Base-by-base conservation (phyloP, 2,113 vertebrate genomes). In the Axis porcinus region DNA sequence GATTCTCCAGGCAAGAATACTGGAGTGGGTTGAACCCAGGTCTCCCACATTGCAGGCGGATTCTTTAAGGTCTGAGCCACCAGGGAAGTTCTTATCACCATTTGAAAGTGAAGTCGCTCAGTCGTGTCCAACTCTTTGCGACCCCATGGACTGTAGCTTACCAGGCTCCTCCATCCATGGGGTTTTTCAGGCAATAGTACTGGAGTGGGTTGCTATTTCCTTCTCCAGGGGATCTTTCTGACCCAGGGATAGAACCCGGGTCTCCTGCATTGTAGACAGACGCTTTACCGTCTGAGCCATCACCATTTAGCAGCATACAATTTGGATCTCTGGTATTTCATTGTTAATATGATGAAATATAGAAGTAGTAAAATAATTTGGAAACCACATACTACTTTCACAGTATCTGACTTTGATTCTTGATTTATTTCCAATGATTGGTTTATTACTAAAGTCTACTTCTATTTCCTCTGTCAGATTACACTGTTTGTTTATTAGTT, bases 391-490 rank as follows among this genome's bases (percentile, higher is more conserved):
- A 58, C 28, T 82, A 36, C 52, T 95, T 85, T 64, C 28, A 94
- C 78, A 25, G 74, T 50, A 86, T 70, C 58, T 91, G 62, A 64
- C 58, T 47, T 96, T 91, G 36, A 95, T 85, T 54, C 87, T 85
- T 86, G 76, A 89, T 93, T 94, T 96, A 90, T 30, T 96, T 88
- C 76, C 89, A 70, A 89, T 96, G 45, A 74, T 47, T 93, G 25
- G 15, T 67, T 96, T 93, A 90, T 86, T 93, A 78, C 43, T 70
- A 88, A 95, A 91, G 64, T 91, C 50, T 87, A n/a, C 58, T 47
- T 90, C 19, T 12, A 67, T 76, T 60, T 90, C 86, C 43, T 82
- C 79, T 88, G 36, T 60, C 90, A 91, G 83, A 57, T 93, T 70
- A 47, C n/a, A 67, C 8, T 92, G 11, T 70, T 88, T 43, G 14